phyloP scores from a whole-genome alignment of 2,797 vertebrate species.

The Dromococcyx pavoninus region DNA sequence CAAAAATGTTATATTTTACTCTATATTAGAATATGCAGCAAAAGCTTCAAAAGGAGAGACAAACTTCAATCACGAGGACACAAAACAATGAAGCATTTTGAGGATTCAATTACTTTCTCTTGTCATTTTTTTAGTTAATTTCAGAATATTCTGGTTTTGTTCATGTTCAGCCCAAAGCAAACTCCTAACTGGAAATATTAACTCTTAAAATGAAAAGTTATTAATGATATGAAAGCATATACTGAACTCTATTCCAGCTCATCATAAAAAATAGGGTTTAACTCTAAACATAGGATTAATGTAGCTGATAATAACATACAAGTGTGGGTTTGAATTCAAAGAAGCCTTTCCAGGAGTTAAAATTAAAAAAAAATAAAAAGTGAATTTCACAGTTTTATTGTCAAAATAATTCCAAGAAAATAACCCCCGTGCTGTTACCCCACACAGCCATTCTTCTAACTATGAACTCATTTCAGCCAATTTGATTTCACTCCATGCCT shows the following conservation, averaged over 20 bases:
- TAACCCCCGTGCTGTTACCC: neutral
- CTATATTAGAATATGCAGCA: neutral
- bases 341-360: neutral
- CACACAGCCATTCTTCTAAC: neutral
- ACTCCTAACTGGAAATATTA: neutral
- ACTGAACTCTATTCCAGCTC: neutral
- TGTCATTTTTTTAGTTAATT: neutral
- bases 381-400: neutral
- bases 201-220: neutral
- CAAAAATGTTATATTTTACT: neutral
- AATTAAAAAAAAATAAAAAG: neutral
- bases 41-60: neutral
- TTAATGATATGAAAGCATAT: neutral
- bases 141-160: neutral
- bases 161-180: neutral
- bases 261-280: neutral
- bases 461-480: neutral
- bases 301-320: neutral
- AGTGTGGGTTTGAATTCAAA: neutral
- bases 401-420: neutral
- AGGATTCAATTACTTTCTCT: neutral
- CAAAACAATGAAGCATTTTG: neutral
- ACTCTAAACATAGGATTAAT: neutral
- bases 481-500: neutral
- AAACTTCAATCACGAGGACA: neutral